Evolutionary conservation across 2,113 vertebrate species (phyloP).

Genomic region (Melanotaenia duboulayi): DNA sequence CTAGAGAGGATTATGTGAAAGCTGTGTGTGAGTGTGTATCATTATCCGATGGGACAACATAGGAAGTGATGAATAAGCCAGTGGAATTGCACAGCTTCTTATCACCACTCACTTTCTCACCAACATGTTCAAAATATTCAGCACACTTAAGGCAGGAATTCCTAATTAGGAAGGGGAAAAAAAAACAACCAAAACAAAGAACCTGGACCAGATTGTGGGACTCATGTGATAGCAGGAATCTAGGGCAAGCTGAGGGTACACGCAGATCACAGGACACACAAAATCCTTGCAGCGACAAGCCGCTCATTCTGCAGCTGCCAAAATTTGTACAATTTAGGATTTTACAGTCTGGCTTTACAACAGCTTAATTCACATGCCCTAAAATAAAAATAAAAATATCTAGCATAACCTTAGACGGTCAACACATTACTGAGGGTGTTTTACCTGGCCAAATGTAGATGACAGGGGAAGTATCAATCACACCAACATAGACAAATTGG

Average conservation of each 20-base stretch:
- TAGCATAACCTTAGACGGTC: no score
- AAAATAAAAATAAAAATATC: no score
- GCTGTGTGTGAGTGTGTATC: constrained; percentile 7
- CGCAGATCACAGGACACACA: no score
- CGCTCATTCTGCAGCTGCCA: background rate
- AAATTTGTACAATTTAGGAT: no score
- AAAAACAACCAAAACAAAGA: background rate
- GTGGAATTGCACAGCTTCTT: background rate
- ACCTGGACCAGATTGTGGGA: constrained; percentile 29
- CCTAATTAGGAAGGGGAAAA: background rate
- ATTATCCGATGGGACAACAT: constrained; percentile 22
- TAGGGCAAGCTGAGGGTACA: constrained; percentile 19
- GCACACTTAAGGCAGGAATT: constrained; percentile 1
- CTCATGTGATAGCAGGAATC: constrained; percentile 45
- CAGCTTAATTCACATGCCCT: no score
- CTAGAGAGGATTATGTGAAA: constrained; percentile 37
- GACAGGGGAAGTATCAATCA: background rate
- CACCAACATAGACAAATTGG: background rate
- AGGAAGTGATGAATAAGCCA: constrained; percentile 2
- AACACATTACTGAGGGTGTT: background rate
- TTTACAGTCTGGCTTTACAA: no score
- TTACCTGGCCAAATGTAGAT: background rate
- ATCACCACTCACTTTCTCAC: background rate
- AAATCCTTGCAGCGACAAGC: background rate
- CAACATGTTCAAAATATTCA: background rate